Conservation (phyloP, 2,113 vertebrate species). For the Bettongia penicillata region DNA sequence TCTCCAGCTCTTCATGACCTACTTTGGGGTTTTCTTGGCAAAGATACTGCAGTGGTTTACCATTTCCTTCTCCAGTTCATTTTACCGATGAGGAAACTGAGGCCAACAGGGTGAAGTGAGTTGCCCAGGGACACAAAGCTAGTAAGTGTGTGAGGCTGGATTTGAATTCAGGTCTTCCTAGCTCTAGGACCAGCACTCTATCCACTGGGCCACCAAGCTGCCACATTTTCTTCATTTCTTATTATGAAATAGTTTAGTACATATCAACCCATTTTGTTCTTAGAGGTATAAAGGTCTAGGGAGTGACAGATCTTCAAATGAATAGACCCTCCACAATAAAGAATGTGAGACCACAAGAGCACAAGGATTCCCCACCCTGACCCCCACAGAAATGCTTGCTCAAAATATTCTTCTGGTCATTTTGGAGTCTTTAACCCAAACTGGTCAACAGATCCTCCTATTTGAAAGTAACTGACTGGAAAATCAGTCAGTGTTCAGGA, state of each 20-base stretch:
- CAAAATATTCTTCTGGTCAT: neutral
- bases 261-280: neutral
- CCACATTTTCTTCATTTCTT: neutral
- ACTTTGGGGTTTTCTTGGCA: neutral
- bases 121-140: neutral
- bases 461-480: neutral
- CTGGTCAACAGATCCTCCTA: neutral
- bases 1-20: neutral
- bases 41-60: neutral
- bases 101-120: neutral
- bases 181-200: neutral
- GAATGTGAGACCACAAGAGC: neutral
- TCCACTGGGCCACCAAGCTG: neutral
- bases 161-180: neutral
- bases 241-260: neutral
- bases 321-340: neutral
- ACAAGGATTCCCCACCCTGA: neutral
- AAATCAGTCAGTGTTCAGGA: neutral
- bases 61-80: neutral
- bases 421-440: neutral
- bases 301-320: neutral
- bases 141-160: neutral
- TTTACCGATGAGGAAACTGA: too few species aligned
- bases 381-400: neutral
- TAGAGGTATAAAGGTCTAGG: neutral